Base-by-base conservation (phyloP, 2,888 invertebrate species). In the Patella pellucida region DNA sequence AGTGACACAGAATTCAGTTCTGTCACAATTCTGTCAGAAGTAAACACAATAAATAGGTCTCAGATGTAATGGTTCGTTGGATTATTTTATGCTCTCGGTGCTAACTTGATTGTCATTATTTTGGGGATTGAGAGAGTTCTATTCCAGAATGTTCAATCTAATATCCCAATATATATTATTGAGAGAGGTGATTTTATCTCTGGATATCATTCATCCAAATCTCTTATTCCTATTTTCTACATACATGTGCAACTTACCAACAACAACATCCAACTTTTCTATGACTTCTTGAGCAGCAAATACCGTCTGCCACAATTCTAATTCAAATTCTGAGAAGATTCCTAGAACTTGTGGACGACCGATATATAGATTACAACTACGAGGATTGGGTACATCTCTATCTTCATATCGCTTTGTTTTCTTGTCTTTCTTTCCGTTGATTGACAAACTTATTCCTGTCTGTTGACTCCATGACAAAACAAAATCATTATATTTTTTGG, bases 401-500 rank as follows among this genome's bases (percentile, higher is more conserved):
- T 74, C 69, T 23, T 41, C 19, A 31, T 50, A 56, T 51, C 56
- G 52, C 19, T 27, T 74, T 2, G 54, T 50, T 62, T 74, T 69
- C 14, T 16, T 52, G 16, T 56, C 54, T 19, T 41, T 19, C 23
- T 69, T 74, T n/a, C 69, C 69, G 27, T 74, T 56, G 14, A 74
- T 16, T 19, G 69, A 69, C 15, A 67, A 69, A 11, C 15, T n/a
- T 5, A 74, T 15, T 11, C 81, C 81, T 15, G 67, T 16, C 72
- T 82, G 82, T 27, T 51, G 23, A 71, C 78, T 80, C 80, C 80
- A 82, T 3, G 80, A 76, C 23, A 82, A 50, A 31, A 76, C 72
- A 69, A 74, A 78, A 31, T 74, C 67, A 50, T 73, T 74, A 16
- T 70, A 76, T n/a, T 72, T 67, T 9, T 68, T 69, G 27, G 69